These are phyloP conservation scores for Nestor notabilis DNA, from an alignment of 2,113 vertebrate genomes.

Conservation along the genomic window DNA sequence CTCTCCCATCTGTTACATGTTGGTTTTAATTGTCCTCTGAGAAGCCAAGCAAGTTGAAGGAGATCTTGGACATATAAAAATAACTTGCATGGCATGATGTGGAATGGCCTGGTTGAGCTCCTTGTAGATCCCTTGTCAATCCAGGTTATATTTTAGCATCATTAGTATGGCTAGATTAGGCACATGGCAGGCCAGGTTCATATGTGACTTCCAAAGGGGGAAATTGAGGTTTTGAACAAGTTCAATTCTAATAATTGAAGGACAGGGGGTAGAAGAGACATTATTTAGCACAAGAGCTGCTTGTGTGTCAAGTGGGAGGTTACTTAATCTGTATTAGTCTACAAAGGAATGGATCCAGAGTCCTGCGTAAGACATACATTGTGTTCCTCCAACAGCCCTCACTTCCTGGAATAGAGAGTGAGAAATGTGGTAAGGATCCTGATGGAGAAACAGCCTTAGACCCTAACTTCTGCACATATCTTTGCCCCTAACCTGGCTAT, in stretches of 20 bases:
- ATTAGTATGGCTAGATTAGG: neutral
- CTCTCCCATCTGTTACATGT: constrained; percentile 28
- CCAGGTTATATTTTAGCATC: neutral
- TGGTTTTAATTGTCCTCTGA: constrained; percentile 50
- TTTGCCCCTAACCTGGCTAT: neutral
- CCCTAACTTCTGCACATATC: neutral
- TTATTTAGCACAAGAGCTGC: neutral
- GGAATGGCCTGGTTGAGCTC: neutral
- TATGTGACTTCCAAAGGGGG: neutral
- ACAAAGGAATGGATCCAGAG: neutral
- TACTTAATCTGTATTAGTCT: neutral
- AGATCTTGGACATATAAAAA: constrained; percentile 2
- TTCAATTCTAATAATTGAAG: neutral
- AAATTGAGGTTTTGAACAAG: neutral
- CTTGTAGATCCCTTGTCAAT: neutral
- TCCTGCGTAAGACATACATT: accelerated
- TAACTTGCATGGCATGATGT: neutral
- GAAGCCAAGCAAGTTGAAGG: constrained; percentile 16
- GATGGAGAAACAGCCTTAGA: neutral
- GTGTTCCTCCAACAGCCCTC: neutral
- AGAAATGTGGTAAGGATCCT: neutral
- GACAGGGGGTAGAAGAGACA: neutral
- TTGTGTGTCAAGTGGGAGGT: neutral
- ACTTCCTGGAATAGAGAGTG: neutral
- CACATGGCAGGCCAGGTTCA: neutral